Evolutionary conservation across 2,888 invertebrate species (phyloP).

Genomic region (Aspidapion aeneum): DNA sequence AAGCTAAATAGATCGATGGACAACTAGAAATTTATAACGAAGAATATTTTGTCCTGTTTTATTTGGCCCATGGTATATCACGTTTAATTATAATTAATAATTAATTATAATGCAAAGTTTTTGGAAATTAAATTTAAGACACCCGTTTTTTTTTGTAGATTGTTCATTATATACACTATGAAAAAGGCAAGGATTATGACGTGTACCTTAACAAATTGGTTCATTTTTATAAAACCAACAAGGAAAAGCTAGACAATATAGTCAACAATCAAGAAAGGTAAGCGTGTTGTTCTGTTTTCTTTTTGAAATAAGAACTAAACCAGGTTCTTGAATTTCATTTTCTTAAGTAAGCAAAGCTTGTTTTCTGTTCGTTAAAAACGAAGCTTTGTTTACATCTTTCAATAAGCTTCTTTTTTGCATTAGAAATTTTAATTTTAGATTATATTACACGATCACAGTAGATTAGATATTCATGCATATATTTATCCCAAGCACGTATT

Average conservation of each 20-base stretch:
- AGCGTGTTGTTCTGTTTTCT: conserved; percentile 1
- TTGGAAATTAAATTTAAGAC: no score
- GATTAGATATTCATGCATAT: neutral
- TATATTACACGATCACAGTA: neutral
- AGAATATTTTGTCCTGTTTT: no score
- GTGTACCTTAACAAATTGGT: conserved; percentile 26
- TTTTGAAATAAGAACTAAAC: no score
- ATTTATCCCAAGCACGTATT: no score
- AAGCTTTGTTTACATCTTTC: neutral
- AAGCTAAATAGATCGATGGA: no score
- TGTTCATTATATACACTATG: conserved; percentile 28
- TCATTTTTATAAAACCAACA: conserved; percentile 26
- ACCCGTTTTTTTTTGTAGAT: conserved; percentile 31
- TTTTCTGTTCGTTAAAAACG: neutral
- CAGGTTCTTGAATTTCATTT: no score
- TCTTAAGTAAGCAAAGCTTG: no score
- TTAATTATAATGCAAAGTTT: no score
- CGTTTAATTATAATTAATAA: no score
- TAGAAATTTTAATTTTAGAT: neutral
- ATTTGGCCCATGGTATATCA: no score
- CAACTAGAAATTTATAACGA: no score
- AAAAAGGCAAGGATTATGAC: conserved; percentile 28
- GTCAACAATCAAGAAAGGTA: conserved; percentile 27
- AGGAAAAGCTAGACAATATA: conserved; percentile 21
- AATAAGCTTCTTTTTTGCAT: neutral